These are phyloP conservation scores for Lepidochrysops patricia DNA, from an alignment of 2,888 invertebrate genomes.

Conservation along the genomic window DNA sequence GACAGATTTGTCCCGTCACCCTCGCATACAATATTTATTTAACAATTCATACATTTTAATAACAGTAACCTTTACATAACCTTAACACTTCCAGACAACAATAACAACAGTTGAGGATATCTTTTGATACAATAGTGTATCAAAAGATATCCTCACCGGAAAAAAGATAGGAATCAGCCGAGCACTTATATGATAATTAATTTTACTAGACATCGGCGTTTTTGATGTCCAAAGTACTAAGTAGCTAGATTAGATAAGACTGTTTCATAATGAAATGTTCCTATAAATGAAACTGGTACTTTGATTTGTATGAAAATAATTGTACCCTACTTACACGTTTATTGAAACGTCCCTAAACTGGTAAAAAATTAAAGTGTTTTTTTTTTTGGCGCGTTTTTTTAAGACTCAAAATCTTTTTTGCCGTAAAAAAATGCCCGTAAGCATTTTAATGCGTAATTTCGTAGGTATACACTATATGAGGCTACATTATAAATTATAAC, in stretches of 20 bases:
- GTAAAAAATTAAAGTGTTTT: no score
- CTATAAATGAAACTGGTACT: no score
- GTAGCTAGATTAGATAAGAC: background rate
- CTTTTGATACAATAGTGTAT: background rate
- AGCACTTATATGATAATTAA: slow-evolving; percentile 8
- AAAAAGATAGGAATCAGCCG: background rate
- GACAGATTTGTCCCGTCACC: no score
- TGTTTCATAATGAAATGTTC: no score
- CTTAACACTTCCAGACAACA: background rate
- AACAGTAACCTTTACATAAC: background rate
- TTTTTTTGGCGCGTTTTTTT: no score
- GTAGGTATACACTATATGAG: no score
- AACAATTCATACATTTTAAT: background rate
- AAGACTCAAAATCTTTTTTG: no score
- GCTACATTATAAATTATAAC: no score
- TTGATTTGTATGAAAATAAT: no score
- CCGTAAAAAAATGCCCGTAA: no score
- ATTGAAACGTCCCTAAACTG: background rate
- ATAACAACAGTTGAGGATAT: background rate
- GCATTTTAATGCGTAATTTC: no score
- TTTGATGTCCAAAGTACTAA: background rate
- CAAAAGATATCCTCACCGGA: background rate
- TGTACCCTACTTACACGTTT: background rate
- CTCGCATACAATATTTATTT: no score
- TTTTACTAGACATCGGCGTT: background rate